Conservation (phyloP, 2,888 invertebrate species). For the Limnephilus auricula region DNA sequence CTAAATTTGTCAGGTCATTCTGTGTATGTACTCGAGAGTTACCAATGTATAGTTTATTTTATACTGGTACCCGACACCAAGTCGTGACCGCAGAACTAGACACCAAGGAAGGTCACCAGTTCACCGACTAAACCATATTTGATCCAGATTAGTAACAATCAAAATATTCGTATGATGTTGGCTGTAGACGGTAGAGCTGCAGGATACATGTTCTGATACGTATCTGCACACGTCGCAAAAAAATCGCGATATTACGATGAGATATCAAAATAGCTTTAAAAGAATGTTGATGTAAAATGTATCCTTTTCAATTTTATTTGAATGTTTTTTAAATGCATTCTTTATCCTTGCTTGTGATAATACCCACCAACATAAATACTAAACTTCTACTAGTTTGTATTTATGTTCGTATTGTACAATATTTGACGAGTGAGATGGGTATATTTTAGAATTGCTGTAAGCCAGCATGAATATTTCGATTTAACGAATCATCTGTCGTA, state of each 20-base stretch:
- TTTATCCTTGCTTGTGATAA: no score
- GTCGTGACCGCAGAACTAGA: slow-evolving; percentile 14
- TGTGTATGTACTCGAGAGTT: slow-evolving; percentile 4
- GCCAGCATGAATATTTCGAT: no score
- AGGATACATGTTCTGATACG: neutral
- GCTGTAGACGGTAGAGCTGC: neutral
- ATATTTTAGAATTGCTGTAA: no score
- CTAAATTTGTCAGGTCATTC: slow-evolving; percentile 37
- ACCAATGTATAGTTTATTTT: slow-evolving; percentile 2
- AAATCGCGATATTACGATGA: neutral
- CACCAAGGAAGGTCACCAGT: slow-evolving; percentile 33
- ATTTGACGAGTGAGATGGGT: no score
- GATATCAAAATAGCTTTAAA: neutral
- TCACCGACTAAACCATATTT: slow-evolving; percentile 5
- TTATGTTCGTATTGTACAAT: no score
- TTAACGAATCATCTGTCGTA: no score
- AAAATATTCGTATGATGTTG: neutral
- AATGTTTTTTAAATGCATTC: no score
- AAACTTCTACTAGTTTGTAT: no score
- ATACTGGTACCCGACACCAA: neutral
- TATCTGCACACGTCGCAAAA: neutral
- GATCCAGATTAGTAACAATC: slow-evolving; percentile 14
- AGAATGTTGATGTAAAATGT: neutral
- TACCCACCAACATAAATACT: no score
- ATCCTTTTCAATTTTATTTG: no score